phyloP scores from a whole-genome alignment of 2,888 invertebrate genomes.

The Pandemis corylana region DNA sequence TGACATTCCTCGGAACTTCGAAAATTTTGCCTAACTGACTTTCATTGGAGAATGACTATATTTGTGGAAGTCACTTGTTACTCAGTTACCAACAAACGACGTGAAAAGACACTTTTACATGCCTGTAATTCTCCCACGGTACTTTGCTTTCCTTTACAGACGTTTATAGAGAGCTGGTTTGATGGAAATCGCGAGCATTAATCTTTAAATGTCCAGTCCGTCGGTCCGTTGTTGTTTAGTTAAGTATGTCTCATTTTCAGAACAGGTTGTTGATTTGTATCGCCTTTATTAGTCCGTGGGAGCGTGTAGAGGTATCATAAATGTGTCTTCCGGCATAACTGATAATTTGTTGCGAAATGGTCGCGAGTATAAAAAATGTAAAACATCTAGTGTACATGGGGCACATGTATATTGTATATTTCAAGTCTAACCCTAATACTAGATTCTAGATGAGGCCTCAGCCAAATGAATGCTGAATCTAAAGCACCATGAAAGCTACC shows the following conservation, averaged over 20 bases:
- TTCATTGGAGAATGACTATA: too few relatives aligned
- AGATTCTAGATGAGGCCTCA: background rate
- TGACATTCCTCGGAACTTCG: too few relatives aligned
- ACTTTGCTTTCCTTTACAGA: constrained; percentile 14
- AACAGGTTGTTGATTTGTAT: constrained; percentile 29
- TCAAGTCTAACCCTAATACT: too few relatives aligned
- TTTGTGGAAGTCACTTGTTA: too few relatives aligned
- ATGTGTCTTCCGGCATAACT: constrained; percentile 7
- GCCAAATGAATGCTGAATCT: background rate
- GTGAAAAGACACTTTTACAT: background rate
- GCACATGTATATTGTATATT: too few relatives aligned
- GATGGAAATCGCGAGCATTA: constrained; percentile 30
- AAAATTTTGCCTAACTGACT: too few relatives aligned
- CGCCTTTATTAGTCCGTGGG: constrained; percentile 24
- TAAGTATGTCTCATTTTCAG: constrained; percentile 18
- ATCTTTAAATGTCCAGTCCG: constrained; percentile 13
- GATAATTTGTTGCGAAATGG: background rate
- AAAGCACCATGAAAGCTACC: background rate
- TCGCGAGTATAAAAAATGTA: too few relatives aligned
- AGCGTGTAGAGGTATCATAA: constrained; percentile 17
- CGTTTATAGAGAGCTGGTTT: constrained; percentile 40
- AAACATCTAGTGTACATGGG: too few relatives aligned
- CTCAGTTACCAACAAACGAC: too few relatives aligned
- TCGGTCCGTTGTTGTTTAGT: constrained; percentile 26
- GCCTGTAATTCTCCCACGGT: constrained; percentile 20